Evolutionary conservation across 2,797 vertebrate species (phyloP), one percentile per base, ranked within the genome.

Genomic region (Poecilia velifera): DNA sequence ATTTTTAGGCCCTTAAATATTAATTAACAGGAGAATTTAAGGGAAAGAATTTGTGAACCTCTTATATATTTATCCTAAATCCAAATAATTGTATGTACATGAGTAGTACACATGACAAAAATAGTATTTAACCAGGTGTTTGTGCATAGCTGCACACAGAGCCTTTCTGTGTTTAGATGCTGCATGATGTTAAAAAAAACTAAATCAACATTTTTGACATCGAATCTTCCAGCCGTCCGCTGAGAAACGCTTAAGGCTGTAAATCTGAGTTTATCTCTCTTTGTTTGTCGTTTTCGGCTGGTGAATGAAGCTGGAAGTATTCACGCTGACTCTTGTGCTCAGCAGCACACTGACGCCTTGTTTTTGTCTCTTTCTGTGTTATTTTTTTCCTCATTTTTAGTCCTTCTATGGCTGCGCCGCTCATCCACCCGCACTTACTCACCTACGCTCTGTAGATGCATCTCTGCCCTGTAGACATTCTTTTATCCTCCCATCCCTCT

Each of bases 401-500:
- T 85, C 76, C 46, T 64, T 66, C 76, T 76, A 25, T 47, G 46
- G 76, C 73, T 57, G 7, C 47, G 79, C 57, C 36, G 71, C 77
- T 55, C 72, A 82, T 78, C 83, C 74, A 76, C 51, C 64, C 20
- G 6, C 49, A 53, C 91, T 80, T 66, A 85, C 85, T 45, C 68
- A 85, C 87, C 87, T 84, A 76, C 81, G 81, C 86, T 88, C 78
- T 77, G 74, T 82, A 83, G 87, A 85, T 92, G 66, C 89, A 79
- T 88, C 83, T 86, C 76, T 88, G 87, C 86, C 90, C 87, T 82
- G 85, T 84, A 90, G 88, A 87, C 86, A 86, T 90, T 88, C 89
- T 91, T 86, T 91, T 81, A 91, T 91, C 87, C 90, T 86, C 81
- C 81, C 81, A 86, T 91, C 90, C 86, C 89, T 89, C 89, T 87